Evolutionary conservation across 2,113 vertebrate genomes (phyloP), one percentile per base, ranked within the genome.

Genomic region (Cyphomyrus discorhynchus): DNA sequence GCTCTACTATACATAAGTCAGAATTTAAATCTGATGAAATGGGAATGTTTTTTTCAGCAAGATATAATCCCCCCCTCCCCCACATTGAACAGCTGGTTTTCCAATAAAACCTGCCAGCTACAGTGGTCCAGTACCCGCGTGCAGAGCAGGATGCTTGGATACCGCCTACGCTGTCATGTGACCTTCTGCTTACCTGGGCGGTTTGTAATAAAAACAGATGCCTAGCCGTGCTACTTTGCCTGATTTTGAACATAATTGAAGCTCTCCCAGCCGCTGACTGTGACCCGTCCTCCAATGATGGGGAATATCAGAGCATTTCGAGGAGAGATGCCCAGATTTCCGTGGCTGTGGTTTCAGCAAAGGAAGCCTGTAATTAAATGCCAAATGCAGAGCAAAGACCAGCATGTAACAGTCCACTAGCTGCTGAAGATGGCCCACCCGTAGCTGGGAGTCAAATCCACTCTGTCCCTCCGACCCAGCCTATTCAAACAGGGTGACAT

Each of bases 201-300:
- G 39, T 6, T 58, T 47, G 39, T 88, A n/a, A 27, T 45, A 31
- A 39, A 66, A 77, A 42, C 47, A 83, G 52, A n/a, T 15, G 39
- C 31, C 1, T 70, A 70, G 80, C 85, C 4, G 49, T 93, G 94
- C 94, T 93, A 94, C 95, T 96, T 93, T 90, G 90, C 84, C 91
- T 50, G 92, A 95, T 96, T 96, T 94, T 92, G 94, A 94, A 95
- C 93, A 93, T 95, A 96, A 96, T 96, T 96, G 45, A 80, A 80
- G 45, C 82, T 84, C 39, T n/a, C 90, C 15, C 82, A 90, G 89
- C 89, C 88, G 52, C 90, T 92, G 88, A 46, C 92, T 93, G 5
- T 87, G 86, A 91, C 85, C 77, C 50, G 35, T 85, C 89, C 91
- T 90, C 4, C 91, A 91, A 94, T 95, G 93, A 86, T 90, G 91